Conservation (phyloP, 2,113 vertebrate genomes). For the Pterophyllum scalare region DNA sequence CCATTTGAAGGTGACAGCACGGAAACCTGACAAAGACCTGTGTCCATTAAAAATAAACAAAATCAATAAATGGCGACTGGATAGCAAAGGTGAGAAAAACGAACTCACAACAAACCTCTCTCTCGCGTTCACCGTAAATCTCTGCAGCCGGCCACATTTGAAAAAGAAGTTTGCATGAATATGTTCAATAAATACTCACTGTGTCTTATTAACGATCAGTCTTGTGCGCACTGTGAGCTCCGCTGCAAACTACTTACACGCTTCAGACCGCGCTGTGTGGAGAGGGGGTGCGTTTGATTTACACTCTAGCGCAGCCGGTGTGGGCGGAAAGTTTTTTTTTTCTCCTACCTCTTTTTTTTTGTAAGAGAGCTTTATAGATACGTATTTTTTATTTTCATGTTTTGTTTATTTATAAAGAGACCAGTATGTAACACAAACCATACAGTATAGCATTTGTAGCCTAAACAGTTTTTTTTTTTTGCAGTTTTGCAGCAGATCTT, state of each 20-base stretch:
- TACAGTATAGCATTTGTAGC: not conserved
- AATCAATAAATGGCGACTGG: not conserved
- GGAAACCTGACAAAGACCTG: not conserved
- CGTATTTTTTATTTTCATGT: not conserved
- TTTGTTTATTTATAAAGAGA: not conserved
- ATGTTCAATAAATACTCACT: conserved; percentile 17
- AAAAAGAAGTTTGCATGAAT: not conserved
- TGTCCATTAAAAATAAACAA: not conserved
- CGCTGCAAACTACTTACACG: not conserved
- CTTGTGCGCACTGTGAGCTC: not conserved
- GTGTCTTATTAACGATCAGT: not conserved
- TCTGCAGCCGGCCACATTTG: not conserved
- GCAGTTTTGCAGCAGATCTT: not conserved
- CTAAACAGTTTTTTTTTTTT: not conserved
- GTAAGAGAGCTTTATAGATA: not conserved
- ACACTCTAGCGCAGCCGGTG: accelerated
- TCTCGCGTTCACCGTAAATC: not conserved
- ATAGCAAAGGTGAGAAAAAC: not conserved
- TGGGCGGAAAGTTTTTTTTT: conserved; percentile 17
- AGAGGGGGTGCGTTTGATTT: not conserved
- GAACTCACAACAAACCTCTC: not conserved
- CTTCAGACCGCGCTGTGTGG: not conserved
- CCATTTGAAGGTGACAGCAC: not conserved
- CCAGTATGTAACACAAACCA: not conserved
- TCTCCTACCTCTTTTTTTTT: too few relatives aligned